Conservation (phyloP, 1,140 invertebrate species). For the Psilanteris sp. region DNA sequence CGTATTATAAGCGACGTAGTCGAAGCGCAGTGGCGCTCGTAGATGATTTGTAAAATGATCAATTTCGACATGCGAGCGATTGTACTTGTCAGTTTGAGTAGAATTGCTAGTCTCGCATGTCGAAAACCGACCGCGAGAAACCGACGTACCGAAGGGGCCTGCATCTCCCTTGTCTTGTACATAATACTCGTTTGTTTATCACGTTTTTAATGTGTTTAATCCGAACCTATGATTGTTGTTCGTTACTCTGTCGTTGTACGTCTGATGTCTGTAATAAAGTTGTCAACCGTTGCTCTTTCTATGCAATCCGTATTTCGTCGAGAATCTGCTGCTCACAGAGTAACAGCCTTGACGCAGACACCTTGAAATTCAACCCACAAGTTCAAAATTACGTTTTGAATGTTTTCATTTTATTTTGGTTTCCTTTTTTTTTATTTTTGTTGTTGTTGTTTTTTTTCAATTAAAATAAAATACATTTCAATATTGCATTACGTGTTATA, state of each 20-base stretch:
- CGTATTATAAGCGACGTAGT: slow-evolving; percentile 27
- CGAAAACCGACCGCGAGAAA: background rate
- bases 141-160: slow-evolving; percentile 11
- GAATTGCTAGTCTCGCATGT: slow-evolving; percentile 10
- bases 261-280: slow-evolving; percentile 71
- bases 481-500: too few species aligned
- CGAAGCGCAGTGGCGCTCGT: slow-evolving; percentile 34
- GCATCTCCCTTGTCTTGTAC: slow-evolving; percentile 43
- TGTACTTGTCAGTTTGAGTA: too few species aligned
- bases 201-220: slow-evolving; percentile 56
- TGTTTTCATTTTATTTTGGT: too few species aligned
- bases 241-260: slow-evolving; percentile 68
- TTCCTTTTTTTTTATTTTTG: too few species aligned
- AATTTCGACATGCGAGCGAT: slow-evolving; percentile 14
- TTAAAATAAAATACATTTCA: too few species aligned
- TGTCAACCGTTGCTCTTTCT: slow-evolving; percentile 66
- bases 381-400: too few species aligned
- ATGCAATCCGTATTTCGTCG: slow-evolving; percentile 8
- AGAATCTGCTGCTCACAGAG: too few species aligned
- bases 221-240: slow-evolving; percentile 64
- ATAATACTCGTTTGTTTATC: slow-evolving; percentile 55
- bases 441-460: too few species aligned
- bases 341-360: too few species aligned
- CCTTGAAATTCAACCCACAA: too few species aligned
- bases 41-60: slow-evolving; percentile 9